Conservation (phyloP, 2,113 vertebrate genomes). For the Dolichallabes microphthalmus region DNA sequence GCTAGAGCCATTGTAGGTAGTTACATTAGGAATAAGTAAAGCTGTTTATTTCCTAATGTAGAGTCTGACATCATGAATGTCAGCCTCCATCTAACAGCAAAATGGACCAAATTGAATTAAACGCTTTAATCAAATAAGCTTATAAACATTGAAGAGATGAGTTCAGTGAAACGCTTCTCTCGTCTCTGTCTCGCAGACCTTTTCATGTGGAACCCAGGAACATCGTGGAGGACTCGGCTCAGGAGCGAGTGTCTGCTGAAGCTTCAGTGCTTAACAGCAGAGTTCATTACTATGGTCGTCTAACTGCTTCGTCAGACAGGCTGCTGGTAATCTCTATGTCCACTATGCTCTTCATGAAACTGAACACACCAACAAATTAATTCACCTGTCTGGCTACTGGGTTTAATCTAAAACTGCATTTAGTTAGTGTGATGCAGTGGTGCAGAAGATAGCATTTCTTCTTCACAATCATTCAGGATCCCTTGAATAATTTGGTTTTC, state of each 20-base stretch:
- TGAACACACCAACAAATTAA: neutral
- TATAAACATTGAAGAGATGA: neutral
- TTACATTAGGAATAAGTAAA: neutral
- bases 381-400: neutral
- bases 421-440: neutral
- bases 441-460: neutral
- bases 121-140: neutral
- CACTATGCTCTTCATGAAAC: neutral
- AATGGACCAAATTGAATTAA: neutral
- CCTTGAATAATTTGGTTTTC: neutral
- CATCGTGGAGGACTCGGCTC: slow-evolving; percentile 77
- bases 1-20: neutral
- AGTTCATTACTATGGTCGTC: slow-evolving; percentile 89
- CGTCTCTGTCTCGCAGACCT: slow-evolving; percentile 72
- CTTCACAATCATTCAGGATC: neutral
- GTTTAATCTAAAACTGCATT: neutral
- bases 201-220: slow-evolving; percentile 90
- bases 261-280: slow-evolving; percentile 90
- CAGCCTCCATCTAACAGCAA: neutral
- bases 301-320: slow-evolving; percentile 80
- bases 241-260: slow-evolving; percentile 82
- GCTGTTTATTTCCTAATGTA: neutral
- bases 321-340: slow-evolving; percentile 75
- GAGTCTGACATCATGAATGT: neutral
- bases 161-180: neutral